Base-by-base conservation (phyloP, 2,113 vertebrate species). In the Cynoglossus semilaevis region DNA sequence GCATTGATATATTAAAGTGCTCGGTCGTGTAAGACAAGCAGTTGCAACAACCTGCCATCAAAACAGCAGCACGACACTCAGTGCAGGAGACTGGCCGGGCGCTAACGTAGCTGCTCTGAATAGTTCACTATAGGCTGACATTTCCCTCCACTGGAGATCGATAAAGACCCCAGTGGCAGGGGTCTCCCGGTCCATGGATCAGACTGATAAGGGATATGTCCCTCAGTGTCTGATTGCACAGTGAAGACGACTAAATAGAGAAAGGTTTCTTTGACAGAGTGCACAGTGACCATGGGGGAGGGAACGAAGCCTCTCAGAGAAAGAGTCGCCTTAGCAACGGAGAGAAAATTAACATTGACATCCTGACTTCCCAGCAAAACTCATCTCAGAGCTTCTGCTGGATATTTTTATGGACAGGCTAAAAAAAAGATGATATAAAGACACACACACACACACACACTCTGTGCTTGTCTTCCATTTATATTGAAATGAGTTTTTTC, bases 401-500 rank as follows among this genome's bases (percentile, higher is more conserved):
- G 79, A 89, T 84, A 84, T 88, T 90, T 88, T 79, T 74, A 80
- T 63, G 84, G 79, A 81, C 44, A 70, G 86, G 76, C 72, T 84
- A 80, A 76, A 58, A 52, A 70, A 58, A 59, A 51, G 52, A 57
- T 67, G 78, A 82, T 88, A 82, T 88, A 84, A 83, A 84, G 89
- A n/a, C 82, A 59, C 82, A 87, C 77, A 87, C 85, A 85, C 88
- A 89, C 82, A 76, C 80, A 88, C 79, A 82, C 77, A 59, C 82
- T 87, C 87, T 81, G 80, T 69, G 80, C 87, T 79, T 83, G 79
- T 85, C 87, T 85, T 88, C 85, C 82, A 92, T 92, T 92, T 92
- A 91, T 89, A 92, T 92, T 92, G 87, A 92, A 92, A 92, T 92
- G 62, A 91, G 86, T 84, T 87, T 82, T 42, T 63, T 69, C 51